Base-by-base conservation (phyloP, 2,797 vertebrate species). In the Mallotus villosus region DNA sequence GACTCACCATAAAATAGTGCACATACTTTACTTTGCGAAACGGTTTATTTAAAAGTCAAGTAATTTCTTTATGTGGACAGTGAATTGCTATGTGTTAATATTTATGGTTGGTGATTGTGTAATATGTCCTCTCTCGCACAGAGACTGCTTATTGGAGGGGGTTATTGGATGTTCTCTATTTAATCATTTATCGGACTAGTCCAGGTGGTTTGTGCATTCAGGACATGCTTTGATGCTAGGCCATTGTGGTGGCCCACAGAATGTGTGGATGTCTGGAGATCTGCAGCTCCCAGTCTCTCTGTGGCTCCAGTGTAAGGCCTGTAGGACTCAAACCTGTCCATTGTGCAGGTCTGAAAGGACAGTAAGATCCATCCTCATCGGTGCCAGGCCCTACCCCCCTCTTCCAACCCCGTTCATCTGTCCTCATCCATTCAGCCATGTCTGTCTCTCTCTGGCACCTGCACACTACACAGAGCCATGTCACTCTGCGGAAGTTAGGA, bases 341-440 rank as follows among this genome's bases (percentile, higher is more conserved):
- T 91, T 90, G 88, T 91, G 89, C 67, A 77, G 70, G 80, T 81
- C 82, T 89, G 84, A 92, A 91, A 91, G 85, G 84, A 87, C 77
- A 79, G 81, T 78, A 87, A 92, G 92, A 92, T 92, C 91, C 87
- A 86, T 81, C 83, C 79, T 81, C 58, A 71, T 75, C 79, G 12
- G 62, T 86, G 87, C 88, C 89, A 90, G 68, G 24, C 14, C 55
- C 32, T 19, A 19, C 19, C 19, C 61, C 17, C 17, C 27, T 27
- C 21, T 17, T 46, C 79, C 55, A 81, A 80, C 79, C 82, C 82
- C 78, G 86, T 91, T 91, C 89, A 91, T 86, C 78, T 78, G 83
- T 82, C 37, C 24, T 81, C 74, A 75, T 74, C 76, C 75, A 70
- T 61, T 79, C 41, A 46, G 41, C 41, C 41, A 79, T 82, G 83